A percentile compares a stretch with the other conserved stretches of the same genome.
Conservation (phyloP, 2,797 vertebrate species). For the Peromyscus aztecus region DNA sequence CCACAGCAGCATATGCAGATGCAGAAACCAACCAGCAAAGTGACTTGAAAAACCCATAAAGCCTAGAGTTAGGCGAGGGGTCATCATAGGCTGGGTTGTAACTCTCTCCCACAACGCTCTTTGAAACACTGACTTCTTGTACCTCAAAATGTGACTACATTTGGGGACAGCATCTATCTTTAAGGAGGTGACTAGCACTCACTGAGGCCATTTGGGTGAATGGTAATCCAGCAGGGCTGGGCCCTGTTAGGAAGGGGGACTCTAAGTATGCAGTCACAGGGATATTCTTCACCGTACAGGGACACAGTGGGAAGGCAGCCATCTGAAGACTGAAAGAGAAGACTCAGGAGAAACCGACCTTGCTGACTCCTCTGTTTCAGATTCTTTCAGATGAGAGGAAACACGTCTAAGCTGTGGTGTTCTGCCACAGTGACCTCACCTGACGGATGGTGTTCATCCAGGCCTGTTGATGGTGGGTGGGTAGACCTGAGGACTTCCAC, state of each 20-base stretch:
- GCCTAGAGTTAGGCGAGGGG: not conserved
- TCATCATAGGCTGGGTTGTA: fast-evolving
- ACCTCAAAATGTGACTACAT: not conserved
- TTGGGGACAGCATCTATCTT: not conserved
- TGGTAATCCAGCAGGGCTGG: not conserved
- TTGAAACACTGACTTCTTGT: not conserved
- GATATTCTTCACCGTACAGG: fast-evolving
- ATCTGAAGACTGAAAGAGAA: not conserved
- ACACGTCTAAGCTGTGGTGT: not conserved
- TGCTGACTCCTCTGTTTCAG: not conserved
- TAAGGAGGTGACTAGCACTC: not conserved
- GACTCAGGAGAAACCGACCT: not conserved
- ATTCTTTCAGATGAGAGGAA: not conserved
- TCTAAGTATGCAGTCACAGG: not conserved
- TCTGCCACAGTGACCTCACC: not conserved
- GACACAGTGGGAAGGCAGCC: fast-evolving
- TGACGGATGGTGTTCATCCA: fast-evolving
- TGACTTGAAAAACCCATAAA: not conserved
- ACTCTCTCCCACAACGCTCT: not conserved
- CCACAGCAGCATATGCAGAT: not conserved
- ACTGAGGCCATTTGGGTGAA: not conserved
- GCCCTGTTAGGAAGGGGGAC: not conserved
- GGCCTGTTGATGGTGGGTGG: fast-evolving
- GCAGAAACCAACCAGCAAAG: not conserved
- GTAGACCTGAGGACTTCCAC: fast-evolving